Base-by-base conservation (phyloP, 1,140 invertebrate genomes). In the Drosophila littoralis region DNA sequence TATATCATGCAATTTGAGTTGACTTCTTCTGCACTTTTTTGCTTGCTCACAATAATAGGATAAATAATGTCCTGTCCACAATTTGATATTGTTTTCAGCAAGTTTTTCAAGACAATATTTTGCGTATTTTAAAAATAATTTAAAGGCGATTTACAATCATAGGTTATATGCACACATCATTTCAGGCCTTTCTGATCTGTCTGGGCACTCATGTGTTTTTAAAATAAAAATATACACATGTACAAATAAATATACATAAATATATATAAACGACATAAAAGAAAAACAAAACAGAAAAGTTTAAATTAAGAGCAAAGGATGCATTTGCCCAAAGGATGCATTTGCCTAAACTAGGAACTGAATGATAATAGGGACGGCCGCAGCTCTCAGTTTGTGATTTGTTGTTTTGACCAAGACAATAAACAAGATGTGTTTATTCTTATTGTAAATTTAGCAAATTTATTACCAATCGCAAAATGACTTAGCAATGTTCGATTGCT, bases 381-480 rank as follows among this genome's bases (percentile, higher is more conserved):
- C 15, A 40, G 33, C 46, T 15, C 8, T 6, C 12, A 22, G 52
- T 46, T 6, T n/a, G 6, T 8, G 13, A 9, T 10, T 58, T 48
- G 45, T 61, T 33, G 38, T 43, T 22, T 38, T 48, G 43, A 33
- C 51, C 40, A 68, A 68, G 10, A 33, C 17, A 35, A 81, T 68
- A 81, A 77, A 63, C 48, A 64, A 73, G 55, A 45, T 60, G 38
- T 69, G 59, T 84, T 79, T 71, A 69, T 81, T 85, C 61, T 77
- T 83, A 79, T 75, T 83, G 64, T 83, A 84, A 77, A 80, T 79
- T 73, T 76, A 69, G 63, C 52, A 66, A 86, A 79, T 80, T 88
- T 88, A 78, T 75, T 70, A 36, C 40, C 77, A 75, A 86, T 85
- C 85, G 70, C 78, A 58, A 81, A 85, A 82, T 79, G 79, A 79